Evolutionary conservation across 1,140 invertebrate species (phyloP).

Genomic region (Sycobia sp.): DNA sequence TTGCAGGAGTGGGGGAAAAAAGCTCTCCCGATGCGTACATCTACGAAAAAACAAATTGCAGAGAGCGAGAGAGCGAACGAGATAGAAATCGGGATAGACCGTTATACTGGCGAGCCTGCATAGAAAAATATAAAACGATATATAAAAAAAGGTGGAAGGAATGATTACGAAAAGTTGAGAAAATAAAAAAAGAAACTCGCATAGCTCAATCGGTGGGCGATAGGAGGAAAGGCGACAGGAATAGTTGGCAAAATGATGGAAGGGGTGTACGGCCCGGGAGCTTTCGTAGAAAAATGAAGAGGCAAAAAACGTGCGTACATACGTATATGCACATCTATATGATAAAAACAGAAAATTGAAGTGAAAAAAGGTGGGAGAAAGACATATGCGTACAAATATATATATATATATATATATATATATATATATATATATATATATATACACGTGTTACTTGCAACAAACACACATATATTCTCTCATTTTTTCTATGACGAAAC

Average conservation of each 20-base stretch:
- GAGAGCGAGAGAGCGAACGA: no score
- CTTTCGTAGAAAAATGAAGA: background rate
- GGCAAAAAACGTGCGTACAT: background rate
- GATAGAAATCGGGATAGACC: no score
- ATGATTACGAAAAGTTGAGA: background rate
- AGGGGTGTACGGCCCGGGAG: background rate
- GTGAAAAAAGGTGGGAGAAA: background rate
- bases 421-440: no score
- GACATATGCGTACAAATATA: background rate
- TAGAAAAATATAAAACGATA: conserved; percentile 4
- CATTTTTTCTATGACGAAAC: background rate
- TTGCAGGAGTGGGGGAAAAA: background rate
- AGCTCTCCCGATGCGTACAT: background rate
- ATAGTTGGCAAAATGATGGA: background rate
- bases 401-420: no score
- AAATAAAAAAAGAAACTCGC: conserved; percentile 16
- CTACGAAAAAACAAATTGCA: no score
- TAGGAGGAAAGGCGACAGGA: background rate
- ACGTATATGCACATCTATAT: background rate
- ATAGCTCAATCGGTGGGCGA: background rate
- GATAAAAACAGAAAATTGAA: conserved; percentile 1
- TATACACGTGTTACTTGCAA: no score
- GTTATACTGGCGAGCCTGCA: no score
- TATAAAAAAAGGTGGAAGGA: conserved; percentile 5
- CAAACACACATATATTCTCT: no score